Conservation (phyloP, 2,797 vertebrate genomes). For the Bradypus variegatus region DNA sequence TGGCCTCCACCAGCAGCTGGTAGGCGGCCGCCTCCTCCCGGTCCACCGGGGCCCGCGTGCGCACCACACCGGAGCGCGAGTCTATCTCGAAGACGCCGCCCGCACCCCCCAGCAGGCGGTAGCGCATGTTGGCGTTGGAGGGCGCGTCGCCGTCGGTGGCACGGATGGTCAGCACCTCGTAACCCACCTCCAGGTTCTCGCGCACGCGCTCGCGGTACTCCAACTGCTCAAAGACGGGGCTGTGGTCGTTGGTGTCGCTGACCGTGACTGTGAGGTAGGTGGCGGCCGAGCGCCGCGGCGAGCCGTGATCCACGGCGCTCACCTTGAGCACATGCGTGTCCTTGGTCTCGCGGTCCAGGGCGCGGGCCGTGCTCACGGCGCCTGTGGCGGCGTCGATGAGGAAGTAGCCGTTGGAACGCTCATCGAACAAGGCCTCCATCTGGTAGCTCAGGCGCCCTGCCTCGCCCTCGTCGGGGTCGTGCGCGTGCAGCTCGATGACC, state of each 20-base stretch:
- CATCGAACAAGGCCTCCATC: constrained; percentile 92
- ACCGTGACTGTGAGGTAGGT: constrained; percentile 91
- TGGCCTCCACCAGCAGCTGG: constrained; percentile 92
- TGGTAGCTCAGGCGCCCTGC: constrained; percentile 87
- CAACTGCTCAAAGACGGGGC: constrained; percentile 89
- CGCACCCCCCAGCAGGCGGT: constrained; percentile 84
- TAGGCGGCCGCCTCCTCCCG: constrained; percentile 85
- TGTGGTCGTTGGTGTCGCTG: constrained; percentile 94
- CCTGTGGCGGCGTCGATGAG: constrained; percentile 83
- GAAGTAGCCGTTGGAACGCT: constrained; percentile 89
- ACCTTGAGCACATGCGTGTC: constrained; percentile 95
- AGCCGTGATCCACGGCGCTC: constrained; percentile 83
- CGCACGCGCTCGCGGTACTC: constrained; percentile 88
- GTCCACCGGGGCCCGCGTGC: constrained; percentile 84
- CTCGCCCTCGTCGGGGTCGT: constrained; percentile 90
- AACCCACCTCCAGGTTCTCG: constrained; percentile 94
- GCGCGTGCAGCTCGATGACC: constrained; percentile 89
- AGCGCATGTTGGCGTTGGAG: constrained; percentile 95
- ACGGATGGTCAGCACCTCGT: constrained; percentile 92
- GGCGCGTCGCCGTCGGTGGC: constrained; percentile 93
- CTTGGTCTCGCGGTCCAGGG: constrained; percentile 91
- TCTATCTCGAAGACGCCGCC: constrained; percentile 90
- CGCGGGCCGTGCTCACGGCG: constrained; percentile 80
- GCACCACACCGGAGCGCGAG: constrained; percentile 85
- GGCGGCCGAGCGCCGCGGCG: constrained; percentile 79